Percentiles rank a stretch among this genome's conserved stretches.
These are phyloP conservation scores for Dolichopus griseipennis DNA, from an alignment of 2,888 invertebrate genomes.

Conservation along the genomic window DNA sequence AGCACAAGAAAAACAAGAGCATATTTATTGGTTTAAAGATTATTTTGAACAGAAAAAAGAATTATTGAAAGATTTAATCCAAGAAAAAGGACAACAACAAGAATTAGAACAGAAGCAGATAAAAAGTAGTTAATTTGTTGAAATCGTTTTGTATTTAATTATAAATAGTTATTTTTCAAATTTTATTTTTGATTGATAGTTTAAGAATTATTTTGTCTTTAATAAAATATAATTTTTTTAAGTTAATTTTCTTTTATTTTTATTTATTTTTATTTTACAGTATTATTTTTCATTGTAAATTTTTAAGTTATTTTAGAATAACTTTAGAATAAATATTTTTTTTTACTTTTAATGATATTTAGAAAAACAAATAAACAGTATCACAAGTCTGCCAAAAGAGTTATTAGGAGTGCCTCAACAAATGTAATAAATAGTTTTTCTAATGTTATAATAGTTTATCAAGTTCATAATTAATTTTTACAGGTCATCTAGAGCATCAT, in stretches of 20 bases:
- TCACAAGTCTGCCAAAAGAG: too few species aligned
- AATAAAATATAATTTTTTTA: not conserved
- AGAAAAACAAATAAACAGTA: too few species aligned
- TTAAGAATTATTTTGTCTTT: not conserved
- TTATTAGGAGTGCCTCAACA: too few species aligned
- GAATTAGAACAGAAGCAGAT: conserved; percentile 1
- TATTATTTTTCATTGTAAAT: not conserved
- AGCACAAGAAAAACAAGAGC: conserved; percentile 76
- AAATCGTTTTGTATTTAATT: not conserved
- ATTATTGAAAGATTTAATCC: conserved; percentile 47
- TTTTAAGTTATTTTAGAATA: too few species aligned
- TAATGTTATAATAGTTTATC: too few species aligned
- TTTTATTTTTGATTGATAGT: not conserved
- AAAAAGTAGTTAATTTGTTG: not conserved
- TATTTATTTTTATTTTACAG: not conserved
- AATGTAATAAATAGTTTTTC: not conserved
- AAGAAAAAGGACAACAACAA: conserved; percentile 23
- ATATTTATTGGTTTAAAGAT: conserved; percentile 84
- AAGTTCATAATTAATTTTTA: too few species aligned
- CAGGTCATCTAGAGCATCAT: too few species aligned
- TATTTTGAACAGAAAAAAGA: conserved; percentile 78
- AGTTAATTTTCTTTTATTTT: not conserved
- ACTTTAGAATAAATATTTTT: not conserved
- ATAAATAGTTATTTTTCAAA: not conserved
- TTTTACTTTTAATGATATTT: too few species aligned